Evolutionary conservation across 2,113 vertebrate species (phyloP).

Genomic region (Poeciliopsis retropinna): DNA sequence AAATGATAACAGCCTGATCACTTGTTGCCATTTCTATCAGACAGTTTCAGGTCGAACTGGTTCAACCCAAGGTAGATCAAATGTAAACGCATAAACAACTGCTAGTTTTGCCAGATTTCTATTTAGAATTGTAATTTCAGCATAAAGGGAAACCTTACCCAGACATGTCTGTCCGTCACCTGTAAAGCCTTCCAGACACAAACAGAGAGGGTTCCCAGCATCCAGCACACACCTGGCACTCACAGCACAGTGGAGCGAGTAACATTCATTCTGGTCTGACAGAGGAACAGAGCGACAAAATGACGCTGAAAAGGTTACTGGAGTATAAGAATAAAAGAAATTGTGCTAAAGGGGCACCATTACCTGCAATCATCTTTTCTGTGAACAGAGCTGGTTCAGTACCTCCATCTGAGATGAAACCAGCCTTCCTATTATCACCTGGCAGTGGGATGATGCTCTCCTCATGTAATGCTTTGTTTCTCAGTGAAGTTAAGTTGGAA

Average conservation of each 20-base stretch:
- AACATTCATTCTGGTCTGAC: conserved; percentile 85
- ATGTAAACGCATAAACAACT: neutral
- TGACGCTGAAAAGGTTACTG: neutral
- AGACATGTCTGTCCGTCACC: conserved; percentile 83
- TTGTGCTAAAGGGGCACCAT: neutral
- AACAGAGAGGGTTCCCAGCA: conserved; percentile 78
- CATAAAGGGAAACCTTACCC: conserved; percentile 76
- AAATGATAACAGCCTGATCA: too few species aligned
- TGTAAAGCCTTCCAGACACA: conserved; percentile 85
- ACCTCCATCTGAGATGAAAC: conserved; percentile 19
- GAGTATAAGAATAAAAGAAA: neutral
- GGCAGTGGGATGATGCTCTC: conserved; percentile 33
- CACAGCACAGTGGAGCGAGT: conserved; percentile 75
- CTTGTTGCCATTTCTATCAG: neutral
- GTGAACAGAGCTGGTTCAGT: conserved; percentile 60
- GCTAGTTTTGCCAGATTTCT: neutral
- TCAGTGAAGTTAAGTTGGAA: neutral
- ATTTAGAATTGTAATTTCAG: too few species aligned
- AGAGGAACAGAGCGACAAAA: neutral
- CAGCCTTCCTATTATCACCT: conserved; percentile 12
- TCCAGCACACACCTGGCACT: conserved; percentile 81
- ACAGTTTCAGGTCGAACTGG: neutral
- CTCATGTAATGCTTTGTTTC: conserved; percentile 49
- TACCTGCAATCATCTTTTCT: conserved; percentile 91
- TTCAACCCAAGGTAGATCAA: neutral